phyloP scores from a whole-genome alignment of 2,888 invertebrate genomes.

The Eupithecia insigniata region DNA sequence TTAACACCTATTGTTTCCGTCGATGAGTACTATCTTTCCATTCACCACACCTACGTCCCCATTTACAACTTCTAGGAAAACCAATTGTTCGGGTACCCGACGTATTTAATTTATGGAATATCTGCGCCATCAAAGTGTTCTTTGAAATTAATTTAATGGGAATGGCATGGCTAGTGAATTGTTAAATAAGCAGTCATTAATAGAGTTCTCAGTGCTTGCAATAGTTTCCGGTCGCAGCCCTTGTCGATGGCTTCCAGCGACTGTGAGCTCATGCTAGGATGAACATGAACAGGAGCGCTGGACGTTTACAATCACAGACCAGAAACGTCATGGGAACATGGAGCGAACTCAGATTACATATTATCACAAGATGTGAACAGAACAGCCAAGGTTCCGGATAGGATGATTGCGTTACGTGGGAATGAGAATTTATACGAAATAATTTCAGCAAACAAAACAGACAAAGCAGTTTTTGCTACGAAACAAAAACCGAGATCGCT shows the following conservation, averaged over 20 bases:
- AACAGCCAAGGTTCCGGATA: slow-evolving; percentile 30
- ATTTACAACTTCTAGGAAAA: slow-evolving; percentile 66
- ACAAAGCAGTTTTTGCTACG: slow-evolving; percentile 17
- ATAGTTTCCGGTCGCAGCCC: slow-evolving; percentile 19
- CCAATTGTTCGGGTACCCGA: slow-evolving; percentile 69
- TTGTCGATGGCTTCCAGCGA: slow-evolving; percentile 12
- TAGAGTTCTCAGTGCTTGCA: slow-evolving; percentile 13
- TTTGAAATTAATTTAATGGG: slow-evolving; percentile 36
- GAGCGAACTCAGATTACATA: slow-evolving; percentile 61
- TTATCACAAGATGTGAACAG: slow-evolving; percentile 49
- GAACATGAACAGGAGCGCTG: slow-evolving; percentile 54
- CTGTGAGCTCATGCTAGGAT: slow-evolving; percentile 50
- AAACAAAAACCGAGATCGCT: slow-evolving; percentile 31
- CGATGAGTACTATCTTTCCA: slow-evolving; percentile 61
- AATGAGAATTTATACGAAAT: slow-evolving; percentile 29
- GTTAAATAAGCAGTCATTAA: slow-evolving; percentile 15
- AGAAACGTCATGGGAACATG: slow-evolving; percentile 78
- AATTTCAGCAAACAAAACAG: slow-evolving; percentile 18
- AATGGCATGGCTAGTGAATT: slow-evolving; percentile 22
- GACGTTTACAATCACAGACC: slow-evolving; percentile 64
- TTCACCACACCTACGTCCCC: slow-evolving; percentile 59
- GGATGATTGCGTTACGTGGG: slow-evolving; percentile 33
- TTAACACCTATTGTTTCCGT: slow-evolving; percentile 71
- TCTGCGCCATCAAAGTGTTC: slow-evolving; percentile 52
- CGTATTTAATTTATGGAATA: slow-evolving; percentile 59